Conservation (phyloP, 35 echinoderm and acorn worm species). For the Anneissia japonica region DNA sequence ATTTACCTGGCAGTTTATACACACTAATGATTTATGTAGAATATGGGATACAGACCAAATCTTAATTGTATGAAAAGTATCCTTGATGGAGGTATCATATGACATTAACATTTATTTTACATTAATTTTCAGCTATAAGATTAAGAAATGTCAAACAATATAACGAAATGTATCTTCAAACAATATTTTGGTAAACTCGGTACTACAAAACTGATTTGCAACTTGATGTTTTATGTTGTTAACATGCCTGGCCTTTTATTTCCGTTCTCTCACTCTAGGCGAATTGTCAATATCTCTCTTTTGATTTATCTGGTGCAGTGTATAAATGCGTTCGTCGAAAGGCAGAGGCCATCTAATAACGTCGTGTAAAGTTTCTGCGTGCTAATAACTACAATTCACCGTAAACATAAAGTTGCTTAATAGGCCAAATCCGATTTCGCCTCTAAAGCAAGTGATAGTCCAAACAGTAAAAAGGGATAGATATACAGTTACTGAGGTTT, state of each 20-base stretch:
- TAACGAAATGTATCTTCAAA: too few relatives aligned
- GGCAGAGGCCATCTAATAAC: not conserved
- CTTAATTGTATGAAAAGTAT: too few relatives aligned
- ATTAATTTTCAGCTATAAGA: too few relatives aligned
- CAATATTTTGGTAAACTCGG: too few relatives aligned
- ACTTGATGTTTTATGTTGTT: not conserved
- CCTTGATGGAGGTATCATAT: too few relatives aligned
- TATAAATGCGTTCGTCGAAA: not conserved
- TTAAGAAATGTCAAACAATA: too few relatives aligned
- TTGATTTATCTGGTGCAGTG: not conserved
- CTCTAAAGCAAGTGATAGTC: too few relatives aligned
- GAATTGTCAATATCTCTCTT: not conserved
- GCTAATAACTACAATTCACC: not conserved
- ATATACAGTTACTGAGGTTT: not conserved
- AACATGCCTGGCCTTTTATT: not conserved
- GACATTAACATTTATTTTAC: too few relatives aligned
- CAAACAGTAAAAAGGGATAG: not conserved
- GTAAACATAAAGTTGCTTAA: not conserved
- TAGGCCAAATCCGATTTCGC: too few relatives aligned
- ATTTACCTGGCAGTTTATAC: too few relatives aligned
- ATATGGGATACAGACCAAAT: too few relatives aligned
- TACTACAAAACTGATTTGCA: not conserved
- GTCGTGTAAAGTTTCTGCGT: not conserved
- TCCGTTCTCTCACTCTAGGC: not conserved
- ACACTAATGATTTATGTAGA: too few relatives aligned